phyloP scores from a whole-genome alignment of 2,797 vertebrate genomes.

The Gymnoscopelus microlampas region DNA sequence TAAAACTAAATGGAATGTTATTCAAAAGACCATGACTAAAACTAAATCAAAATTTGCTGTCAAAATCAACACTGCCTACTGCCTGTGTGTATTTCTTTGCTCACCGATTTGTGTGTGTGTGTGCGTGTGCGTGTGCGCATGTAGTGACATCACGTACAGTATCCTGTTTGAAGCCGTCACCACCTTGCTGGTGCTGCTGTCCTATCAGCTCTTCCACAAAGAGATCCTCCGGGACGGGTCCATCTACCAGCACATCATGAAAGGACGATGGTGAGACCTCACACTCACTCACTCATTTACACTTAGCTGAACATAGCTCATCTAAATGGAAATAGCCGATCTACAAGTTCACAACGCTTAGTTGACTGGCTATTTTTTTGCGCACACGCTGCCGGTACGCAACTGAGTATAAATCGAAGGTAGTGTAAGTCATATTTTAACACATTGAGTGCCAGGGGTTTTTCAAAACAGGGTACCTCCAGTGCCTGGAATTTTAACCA shows the following conservation, averaged over 20 bases:
- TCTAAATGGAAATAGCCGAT: too few relatives aligned
- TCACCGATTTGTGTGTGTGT: neutral
- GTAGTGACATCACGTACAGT: constrained; percentile 95
- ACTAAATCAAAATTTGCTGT: too few relatives aligned
- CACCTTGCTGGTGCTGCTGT: constrained; percentile 91
- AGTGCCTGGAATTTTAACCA: too few relatives aligned
- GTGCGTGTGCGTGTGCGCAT: neutral
- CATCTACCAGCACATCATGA: constrained; percentile 92
- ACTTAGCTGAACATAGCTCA: neutral
- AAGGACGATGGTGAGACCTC: constrained; percentile 89
- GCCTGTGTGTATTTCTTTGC: neutral
- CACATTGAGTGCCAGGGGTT: too few relatives aligned
- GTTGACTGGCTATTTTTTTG: too few relatives aligned
- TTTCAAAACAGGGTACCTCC: too few relatives aligned
- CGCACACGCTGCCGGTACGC: too few relatives aligned
- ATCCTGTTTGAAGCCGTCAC: constrained; percentile 96
- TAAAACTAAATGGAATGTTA: too few relatives aligned
- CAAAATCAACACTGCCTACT: neutral
- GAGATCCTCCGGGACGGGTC: constrained; percentile 91
- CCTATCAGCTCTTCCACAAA: constrained; percentile 97
- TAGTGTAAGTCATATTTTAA: too few relatives aligned
- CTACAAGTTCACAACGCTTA: too few relatives aligned
- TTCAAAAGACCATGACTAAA: too few relatives aligned
- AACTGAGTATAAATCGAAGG: too few relatives aligned
- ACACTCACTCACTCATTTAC: constrained; percentile 4